phyloP scores from a whole-genome alignment of 2,113 vertebrate species.

The Lepus europaeus region DNA sequence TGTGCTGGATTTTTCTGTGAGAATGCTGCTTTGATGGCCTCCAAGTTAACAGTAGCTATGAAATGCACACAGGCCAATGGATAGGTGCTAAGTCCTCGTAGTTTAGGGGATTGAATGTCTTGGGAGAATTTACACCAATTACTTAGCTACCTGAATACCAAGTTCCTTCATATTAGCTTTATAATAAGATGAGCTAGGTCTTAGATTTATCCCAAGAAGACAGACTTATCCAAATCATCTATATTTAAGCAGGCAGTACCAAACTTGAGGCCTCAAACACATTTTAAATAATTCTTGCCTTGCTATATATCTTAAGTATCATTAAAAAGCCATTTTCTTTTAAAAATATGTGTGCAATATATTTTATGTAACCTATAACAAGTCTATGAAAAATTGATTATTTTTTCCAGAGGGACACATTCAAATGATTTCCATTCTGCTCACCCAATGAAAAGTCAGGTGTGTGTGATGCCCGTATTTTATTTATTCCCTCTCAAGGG shows the following conservation, averaged over 20 bases:
- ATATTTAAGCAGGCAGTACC: slow-evolving; percentile 66
- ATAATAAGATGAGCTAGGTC: slow-evolving; percentile 63
- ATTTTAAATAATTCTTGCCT: slow-evolving; percentile 66
- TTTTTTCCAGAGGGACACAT: slow-evolving; percentile 77
- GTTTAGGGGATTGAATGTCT: slow-evolving; percentile 28
- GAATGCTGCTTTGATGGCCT: background rate
- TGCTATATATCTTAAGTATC: slow-evolving; percentile 78
- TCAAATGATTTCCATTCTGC: slow-evolving; percentile 76
- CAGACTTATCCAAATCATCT: slow-evolving; percentile 78
- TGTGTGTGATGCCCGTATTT: slow-evolving; percentile 44
- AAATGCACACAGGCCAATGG: slow-evolving; percentile 28
- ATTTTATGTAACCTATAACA: slow-evolving; percentile 80
- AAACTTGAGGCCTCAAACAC: slow-evolving; percentile 72
- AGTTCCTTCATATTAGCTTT: slow-evolving; percentile 56
- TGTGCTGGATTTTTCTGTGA: background rate
- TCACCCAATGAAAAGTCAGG: slow-evolving; percentile 70
- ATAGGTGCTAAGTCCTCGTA: slow-evolving; percentile 20
- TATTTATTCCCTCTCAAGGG: slow-evolving; percentile 62
- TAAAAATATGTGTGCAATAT: slow-evolving; percentile 72
- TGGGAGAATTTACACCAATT: slow-evolving; percentile 64
- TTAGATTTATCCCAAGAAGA: slow-evolving; percentile 67
- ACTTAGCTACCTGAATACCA: slow-evolving; percentile 51
- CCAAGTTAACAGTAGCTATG: slow-evolving; percentile 28
- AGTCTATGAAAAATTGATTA: slow-evolving; percentile 84
- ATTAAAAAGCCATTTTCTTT: slow-evolving; percentile 74